Percentiles rank a stretch among this genome's conserved stretches.
Evolutionary conservation across 2,113 vertebrate genomes (phyloP).

Genomic region (Mus spicilegus): DNA sequence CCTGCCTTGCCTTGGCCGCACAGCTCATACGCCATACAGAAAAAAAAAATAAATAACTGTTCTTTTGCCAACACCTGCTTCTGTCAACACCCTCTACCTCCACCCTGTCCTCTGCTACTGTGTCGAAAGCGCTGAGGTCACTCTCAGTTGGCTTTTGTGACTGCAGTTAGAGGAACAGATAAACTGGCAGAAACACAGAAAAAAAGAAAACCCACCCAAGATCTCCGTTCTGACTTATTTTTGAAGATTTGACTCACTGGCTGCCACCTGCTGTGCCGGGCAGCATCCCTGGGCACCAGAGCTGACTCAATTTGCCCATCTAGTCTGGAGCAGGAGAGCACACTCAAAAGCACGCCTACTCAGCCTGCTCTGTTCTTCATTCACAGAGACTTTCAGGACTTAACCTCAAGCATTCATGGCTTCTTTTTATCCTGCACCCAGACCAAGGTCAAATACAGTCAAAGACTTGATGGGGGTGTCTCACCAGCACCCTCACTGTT

Average conservation of each 20-base stretch:
- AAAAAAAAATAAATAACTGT: not conserved
- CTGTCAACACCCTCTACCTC: not conserved
- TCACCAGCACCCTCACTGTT: conserved; percentile 8
- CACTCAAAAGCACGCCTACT: conserved; percentile 49
- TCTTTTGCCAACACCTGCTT: conserved; percentile 10
- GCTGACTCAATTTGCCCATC: conserved; percentile 62
- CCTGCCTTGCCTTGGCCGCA: not conserved
- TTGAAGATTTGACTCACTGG: conserved; percentile 74
- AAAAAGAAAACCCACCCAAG: conserved; percentile 42
- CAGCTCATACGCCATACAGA: not conserved
- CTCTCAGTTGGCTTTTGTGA: conserved; percentile 35
- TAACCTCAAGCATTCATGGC: not conserved
- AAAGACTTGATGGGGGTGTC: not conserved
- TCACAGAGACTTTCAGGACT: conserved; percentile 28
- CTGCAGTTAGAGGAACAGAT: conserved; percentile 51
- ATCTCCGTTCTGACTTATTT: conserved; percentile 63
- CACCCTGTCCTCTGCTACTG: not conserved
- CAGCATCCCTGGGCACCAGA: not conserved
- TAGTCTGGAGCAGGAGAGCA: not conserved
- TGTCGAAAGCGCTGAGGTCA: conserved; percentile 18
- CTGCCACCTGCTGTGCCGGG: conserved; percentile 60
- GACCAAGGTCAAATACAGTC: not conserved
- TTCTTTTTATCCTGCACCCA: not conserved
- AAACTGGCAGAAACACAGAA: conserved; percentile 57
- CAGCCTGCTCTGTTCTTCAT: not conserved